Percentiles rank a stretch among this genome's conserved stretches.
Evolutionary conservation across 2,888 invertebrate species (phyloP).

Genomic region (Yponomeuta malinellus): DNA sequence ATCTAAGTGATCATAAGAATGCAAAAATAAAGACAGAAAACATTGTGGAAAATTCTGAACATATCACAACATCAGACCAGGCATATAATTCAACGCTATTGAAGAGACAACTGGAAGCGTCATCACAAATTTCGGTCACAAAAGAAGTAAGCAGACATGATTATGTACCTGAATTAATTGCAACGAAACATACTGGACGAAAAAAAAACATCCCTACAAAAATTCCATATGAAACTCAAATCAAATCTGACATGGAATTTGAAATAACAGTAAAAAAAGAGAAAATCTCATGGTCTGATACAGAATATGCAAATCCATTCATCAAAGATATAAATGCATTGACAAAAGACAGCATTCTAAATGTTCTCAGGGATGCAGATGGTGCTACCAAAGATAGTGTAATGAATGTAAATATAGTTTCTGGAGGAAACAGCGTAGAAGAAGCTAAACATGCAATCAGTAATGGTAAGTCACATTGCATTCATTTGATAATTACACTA

Average conservation of each 20-base stretch:
- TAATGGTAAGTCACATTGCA: constrained; percentile 35
- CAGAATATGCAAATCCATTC: constrained; percentile 39
- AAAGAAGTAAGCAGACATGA: background rate
- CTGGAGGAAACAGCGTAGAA: constrained; percentile 38
- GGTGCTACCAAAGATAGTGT: constrained; percentile 34
- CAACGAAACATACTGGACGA: too few relatives aligned
- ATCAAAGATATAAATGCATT: constrained; percentile 41
- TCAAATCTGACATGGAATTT: constrained; percentile 17
- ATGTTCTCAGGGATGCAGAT: constrained; percentile 34
- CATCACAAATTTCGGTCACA: background rate
- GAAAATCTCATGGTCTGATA: constrained; percentile 30
- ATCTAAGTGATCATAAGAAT: background rate
- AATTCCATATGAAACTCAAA: too few relatives aligned
- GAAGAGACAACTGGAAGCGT: too few relatives aligned
- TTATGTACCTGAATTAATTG: too few relatives aligned
- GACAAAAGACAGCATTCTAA: constrained; percentile 26
- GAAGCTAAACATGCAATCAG: constrained; percentile 38
- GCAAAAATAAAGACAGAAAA: background rate
- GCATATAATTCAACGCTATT: too few relatives aligned
- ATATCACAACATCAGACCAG: background rate
- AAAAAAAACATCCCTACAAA: too few relatives aligned
- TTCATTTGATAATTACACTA: background rate
- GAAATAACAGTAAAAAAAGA: constrained; percentile 36
- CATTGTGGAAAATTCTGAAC: background rate
- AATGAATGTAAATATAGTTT: constrained; percentile 31